Conservation (phyloP, 2,888 invertebrate genomes). For the Hybos culiciformis region DNA sequence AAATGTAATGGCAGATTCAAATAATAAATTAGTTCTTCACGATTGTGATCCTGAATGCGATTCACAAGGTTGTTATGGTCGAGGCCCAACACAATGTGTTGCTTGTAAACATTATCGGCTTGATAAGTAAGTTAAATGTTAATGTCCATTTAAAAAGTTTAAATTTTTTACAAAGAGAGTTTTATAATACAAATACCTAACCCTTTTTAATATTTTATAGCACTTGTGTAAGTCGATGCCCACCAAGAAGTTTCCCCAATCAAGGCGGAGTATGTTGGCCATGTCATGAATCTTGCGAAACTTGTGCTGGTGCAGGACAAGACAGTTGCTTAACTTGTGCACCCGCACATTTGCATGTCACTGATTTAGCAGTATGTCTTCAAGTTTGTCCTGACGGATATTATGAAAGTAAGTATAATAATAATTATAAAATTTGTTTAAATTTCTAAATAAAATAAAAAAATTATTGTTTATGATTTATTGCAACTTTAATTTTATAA, state of each 20-base stretch:
- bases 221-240: constrained; percentile 72
- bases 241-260: constrained; percentile 70
- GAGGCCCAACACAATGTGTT: constrained; percentile 71
- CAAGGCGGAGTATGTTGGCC: constrained; percentile 70
- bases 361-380: constrained; percentile 72
- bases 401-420: constrained; percentile 57
- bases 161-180: too few relatives aligned
- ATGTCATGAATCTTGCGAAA: constrained; percentile 80
- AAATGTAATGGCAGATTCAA: constrained; percentile 47
- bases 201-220: constrained; percentile 35
- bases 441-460: too few relatives aligned
- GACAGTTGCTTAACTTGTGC: constrained; percentile 77
- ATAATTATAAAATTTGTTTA: too few relatives aligned
- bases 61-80: constrained; percentile 72
- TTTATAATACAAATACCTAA: neutral
- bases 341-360: constrained; percentile 67
- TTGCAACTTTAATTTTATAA: too few relatives aligned
- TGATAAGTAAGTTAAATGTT: constrained; percentile 63
- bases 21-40: constrained; percentile 48
- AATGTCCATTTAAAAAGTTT: too few relatives aligned
- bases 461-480: too few relatives aligned
- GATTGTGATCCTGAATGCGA: constrained; percentile 79
- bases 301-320: constrained; percentile 76
- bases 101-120: constrained; percentile 67
- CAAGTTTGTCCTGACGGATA: constrained; percentile 84